Evolutionary conservation across 2,797 vertebrate species (phyloP).

Genomic region (Malurus splendens): DNA sequence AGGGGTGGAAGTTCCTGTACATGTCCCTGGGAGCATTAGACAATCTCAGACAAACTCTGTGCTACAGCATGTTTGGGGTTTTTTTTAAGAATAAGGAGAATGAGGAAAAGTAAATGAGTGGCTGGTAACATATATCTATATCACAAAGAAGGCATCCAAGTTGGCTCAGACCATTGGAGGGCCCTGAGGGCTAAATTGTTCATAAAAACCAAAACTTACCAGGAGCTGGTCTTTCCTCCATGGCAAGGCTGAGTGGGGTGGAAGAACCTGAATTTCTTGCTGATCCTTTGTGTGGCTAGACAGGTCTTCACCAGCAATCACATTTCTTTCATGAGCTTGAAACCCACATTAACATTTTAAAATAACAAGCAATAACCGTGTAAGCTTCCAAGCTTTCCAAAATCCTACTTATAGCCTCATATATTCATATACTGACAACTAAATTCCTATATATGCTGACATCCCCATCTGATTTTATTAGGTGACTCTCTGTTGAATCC

Average conservation of each 20-base stretch:
- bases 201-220: slow-evolving; percentile 11
- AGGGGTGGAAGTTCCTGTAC: not conserved
- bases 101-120: not conserved
- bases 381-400: slow-evolving; percentile 16
- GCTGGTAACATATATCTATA: not conserved
- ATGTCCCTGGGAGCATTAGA: not conserved
- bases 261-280: slow-evolving; percentile 58
- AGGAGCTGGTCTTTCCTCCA: slow-evolving; percentile 25
- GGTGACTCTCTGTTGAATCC: not conserved
- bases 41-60: not conserved
- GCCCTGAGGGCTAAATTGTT: slow-evolving; percentile 1
- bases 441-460: not conserved
- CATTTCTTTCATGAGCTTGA: not conserved
- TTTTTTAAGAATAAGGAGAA: not conserved
- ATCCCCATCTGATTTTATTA: not conserved
- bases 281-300: slow-evolving; percentile 7
- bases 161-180: not conserved
- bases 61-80: not conserved
- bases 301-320: slow-evolving; percentile 21
- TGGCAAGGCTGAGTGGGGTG: not conserved
- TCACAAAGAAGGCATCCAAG: not conserved
- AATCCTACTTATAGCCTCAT: slow-evolving; percentile 8
- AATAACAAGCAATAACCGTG: not conserved
- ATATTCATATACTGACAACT: not conserved
- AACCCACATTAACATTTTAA: slow-evolving; percentile 28